Conservation (phyloP, 2,113 vertebrate genomes). For the Oplegnathus fasciatus region DNA sequence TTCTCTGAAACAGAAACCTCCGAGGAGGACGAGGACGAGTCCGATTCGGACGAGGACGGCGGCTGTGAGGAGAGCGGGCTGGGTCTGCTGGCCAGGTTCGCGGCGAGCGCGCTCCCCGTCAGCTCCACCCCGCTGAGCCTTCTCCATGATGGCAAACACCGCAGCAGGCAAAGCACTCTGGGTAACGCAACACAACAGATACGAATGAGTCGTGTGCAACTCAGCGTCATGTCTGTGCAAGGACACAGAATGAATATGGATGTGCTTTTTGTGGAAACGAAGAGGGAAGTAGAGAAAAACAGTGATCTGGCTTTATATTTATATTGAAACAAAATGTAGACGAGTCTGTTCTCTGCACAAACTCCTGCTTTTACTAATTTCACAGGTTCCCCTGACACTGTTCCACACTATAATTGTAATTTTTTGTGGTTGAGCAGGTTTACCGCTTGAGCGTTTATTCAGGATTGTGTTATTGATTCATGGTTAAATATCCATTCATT, state of each 20-base stretch:
- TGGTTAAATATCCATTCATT: constrained; percentile 66
- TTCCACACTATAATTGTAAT: constrained; percentile 11
- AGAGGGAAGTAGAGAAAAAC: neutral
- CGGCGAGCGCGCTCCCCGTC: constrained; percentile 91
- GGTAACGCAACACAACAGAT: constrained; percentile 80
- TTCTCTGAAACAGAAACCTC: constrained; percentile 88
- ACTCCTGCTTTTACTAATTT: neutral
- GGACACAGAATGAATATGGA: neutral
- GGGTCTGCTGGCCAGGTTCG: constrained; percentile 94
- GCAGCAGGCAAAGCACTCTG: constrained; percentile 90
- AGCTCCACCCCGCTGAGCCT: constrained; percentile 86
- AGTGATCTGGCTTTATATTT: neutral
- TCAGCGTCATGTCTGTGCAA: no score
- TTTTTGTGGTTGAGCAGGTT: constrained; percentile 58
- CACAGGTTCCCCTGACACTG: neutral
- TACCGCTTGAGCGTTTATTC: constrained; percentile 26
- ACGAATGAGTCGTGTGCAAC: neutral
- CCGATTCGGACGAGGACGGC: constrained; percentile 78
- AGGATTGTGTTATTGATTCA: constrained; percentile 62
- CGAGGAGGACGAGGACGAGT: constrained; percentile 84
- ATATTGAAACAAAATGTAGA: neutral
- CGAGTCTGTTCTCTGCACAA: neutral
- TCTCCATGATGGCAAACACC: constrained; percentile 91
- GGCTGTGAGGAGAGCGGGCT: constrained; percentile 93
- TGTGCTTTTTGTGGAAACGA: neutral